Conservation (phyloP, 2,888 invertebrate species). For the Sarcophaga carnaria region DNA sequence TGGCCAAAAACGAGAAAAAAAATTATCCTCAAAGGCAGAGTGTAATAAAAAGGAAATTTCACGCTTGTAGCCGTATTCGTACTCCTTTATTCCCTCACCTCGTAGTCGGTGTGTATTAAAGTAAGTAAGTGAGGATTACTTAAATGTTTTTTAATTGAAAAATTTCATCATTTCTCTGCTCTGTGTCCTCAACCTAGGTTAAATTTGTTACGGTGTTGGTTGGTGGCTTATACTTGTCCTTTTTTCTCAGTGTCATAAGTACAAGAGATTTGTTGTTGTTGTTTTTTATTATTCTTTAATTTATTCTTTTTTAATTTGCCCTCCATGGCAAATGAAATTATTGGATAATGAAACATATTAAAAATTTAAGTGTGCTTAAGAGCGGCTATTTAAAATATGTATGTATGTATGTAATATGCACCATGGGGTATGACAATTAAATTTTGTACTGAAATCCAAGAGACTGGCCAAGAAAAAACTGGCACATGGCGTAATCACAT, state of each 20-base stretch:
- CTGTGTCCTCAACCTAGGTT: neutral
- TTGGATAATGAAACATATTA: conserved; percentile 42
- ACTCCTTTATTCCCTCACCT: neutral
- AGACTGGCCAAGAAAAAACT: no score
- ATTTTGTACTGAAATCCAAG: no score
- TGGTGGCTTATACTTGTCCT: neutral
- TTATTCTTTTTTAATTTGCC: neutral
- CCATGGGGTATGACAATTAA: neutral
- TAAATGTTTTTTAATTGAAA: conserved; percentile 80
- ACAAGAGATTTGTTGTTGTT: neutral
- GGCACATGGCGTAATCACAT: no score
- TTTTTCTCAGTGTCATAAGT: conserved; percentile 26
- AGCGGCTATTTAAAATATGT: neutral
- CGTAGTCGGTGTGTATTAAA: conserved; percentile 18
- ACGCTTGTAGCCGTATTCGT: conserved; percentile 46
- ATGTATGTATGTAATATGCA: neutral
- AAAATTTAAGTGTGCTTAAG: conserved; percentile 14
- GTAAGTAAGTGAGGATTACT: conserved; percentile 74
- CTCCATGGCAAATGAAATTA: conserved; percentile 17
- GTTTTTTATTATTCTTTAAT: neutral
- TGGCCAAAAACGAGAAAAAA: neutral
- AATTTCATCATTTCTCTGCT: conserved; percentile 68
- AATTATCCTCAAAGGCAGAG: neutral
- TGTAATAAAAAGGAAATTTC: conserved; percentile 37
- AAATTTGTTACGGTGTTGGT: neutral